Evolutionary conservation across 2,113 vertebrate species (phyloP).

Genomic region (Dromaius novaehollandiae): DNA sequence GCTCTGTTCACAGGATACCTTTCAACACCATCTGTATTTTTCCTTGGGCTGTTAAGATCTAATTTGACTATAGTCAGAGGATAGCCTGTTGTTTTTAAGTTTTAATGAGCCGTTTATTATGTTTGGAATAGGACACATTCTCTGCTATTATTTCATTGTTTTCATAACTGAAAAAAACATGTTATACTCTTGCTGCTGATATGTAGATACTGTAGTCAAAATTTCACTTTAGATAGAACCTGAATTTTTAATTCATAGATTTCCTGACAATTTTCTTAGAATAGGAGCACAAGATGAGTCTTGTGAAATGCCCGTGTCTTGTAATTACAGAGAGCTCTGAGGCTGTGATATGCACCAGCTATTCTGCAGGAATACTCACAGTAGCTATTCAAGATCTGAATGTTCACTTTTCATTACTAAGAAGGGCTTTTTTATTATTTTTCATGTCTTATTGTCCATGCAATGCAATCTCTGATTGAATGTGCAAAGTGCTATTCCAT

Average conservation of each 20-base stretch:
- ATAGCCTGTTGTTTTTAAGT: not conserved
- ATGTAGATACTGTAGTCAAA: not conserved
- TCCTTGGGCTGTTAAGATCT: not conserved
- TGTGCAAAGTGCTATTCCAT: not conserved
- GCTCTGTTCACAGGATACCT: not conserved
- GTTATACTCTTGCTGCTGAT: not conserved
- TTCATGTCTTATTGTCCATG: not conserved
- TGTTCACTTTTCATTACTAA: not conserved
- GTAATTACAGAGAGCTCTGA: not conserved
- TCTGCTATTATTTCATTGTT: not conserved
- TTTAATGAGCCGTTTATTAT: not conserved
- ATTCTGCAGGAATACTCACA: not conserved
- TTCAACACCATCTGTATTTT: not conserved
- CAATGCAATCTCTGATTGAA: not conserved
- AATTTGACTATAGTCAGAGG: not conserved
- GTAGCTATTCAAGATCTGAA: not conserved
- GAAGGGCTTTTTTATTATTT: not conserved
- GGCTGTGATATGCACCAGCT: not conserved
- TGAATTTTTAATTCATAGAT: not conserved
- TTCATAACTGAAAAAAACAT: not conserved
- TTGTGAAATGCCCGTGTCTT: not conserved
- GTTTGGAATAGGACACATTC: not conserved
- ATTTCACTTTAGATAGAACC: not conserved
- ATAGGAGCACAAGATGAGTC: not conserved
- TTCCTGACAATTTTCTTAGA: not conserved